Base-by-base conservation (phyloP, 2,888 invertebrate species). In the Crossocerus cetratus region DNA sequence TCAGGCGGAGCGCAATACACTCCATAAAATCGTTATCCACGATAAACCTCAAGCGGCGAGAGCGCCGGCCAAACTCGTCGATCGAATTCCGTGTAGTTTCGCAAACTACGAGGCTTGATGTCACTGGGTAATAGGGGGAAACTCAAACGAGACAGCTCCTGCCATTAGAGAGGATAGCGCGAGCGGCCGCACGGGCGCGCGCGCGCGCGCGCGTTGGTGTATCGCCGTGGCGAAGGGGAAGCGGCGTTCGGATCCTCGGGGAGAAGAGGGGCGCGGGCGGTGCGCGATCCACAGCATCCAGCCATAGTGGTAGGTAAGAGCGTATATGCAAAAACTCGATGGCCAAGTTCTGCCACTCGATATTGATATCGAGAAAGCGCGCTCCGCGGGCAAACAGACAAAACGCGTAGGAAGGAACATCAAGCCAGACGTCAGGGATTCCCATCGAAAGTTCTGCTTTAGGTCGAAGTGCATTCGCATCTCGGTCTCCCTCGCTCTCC, bases 341-440 rank as follows among this genome's bases (percentile, higher is more conserved):
- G 83, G 81, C 56, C 42, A 86, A 83, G 86, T 86, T 84, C 78
- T 74, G 49, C n/a, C 49, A 49, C 81, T 76, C 78, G 83, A 87
- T 88, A 87, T 87, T 83, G 86, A 86, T 87, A 87, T 86, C 85
- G 78, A 74, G 77, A 65, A 79, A 78, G 80, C 4, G 8, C 81
- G 78, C 77, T 82, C 84, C 81, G 82, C 49, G 66, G 58, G 60
- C 56, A 20, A 56, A 56, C 56, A 65, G 45, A 74, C 66, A 64
- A 66, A 74, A 75, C 65, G 59, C 45, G 62, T 65, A 49, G 14
- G 59, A 23, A 53, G 65, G 23, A 32, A 63, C 56, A 59, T 54
- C 63, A 20, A 60, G 60, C 32, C 44, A 45, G 60, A 60, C 45
- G 45, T 45, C 44, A 23, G 60, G 20, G 20, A 75, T 72, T 77